Percentiles rank a stretch among this genome's conserved stretches.
Conservation (phyloP, 2,797 vertebrate species). For the Sebastes nivosus region DNA sequence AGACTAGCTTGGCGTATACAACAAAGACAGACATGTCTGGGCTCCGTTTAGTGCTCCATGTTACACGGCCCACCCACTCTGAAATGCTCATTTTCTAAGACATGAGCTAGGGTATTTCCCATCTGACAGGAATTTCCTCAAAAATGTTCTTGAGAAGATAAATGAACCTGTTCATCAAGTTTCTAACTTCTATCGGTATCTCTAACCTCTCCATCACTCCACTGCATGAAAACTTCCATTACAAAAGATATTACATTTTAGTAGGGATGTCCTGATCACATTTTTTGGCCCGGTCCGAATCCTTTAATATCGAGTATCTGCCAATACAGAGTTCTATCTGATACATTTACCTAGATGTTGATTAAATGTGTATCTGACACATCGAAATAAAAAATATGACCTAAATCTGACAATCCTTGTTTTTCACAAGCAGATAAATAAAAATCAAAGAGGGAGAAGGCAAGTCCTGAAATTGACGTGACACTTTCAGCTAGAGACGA, state of each 20-base stretch:
- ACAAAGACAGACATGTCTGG: slow-evolving; percentile 49
- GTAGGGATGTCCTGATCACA: not conserved
- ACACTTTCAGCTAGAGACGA: not conserved
- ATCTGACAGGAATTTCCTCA: not conserved
- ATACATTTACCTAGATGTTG: not conserved
- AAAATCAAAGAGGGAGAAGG: not conserved
- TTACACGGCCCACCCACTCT: slow-evolving; percentile 50
- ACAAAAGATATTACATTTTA: not conserved
- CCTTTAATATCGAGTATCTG: not conserved
- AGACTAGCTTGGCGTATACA: slow-evolving; percentile 51
- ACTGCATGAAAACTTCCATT: not conserved
- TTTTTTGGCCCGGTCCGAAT: not conserved
- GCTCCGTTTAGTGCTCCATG: slow-evolving; percentile 35
- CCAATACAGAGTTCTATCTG: not conserved
- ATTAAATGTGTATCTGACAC: not conserved
- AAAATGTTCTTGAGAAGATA: not conserved
- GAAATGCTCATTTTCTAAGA: slow-evolving; percentile 26
- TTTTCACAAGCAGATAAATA: not conserved
- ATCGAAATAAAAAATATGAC: not conserved
- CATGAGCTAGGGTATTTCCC: not conserved
- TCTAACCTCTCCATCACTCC: not conserved
- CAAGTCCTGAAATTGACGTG: not conserved
- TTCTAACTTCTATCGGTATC: not conserved
- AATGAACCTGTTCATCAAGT: not conserved
- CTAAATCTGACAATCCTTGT: not conserved